Percentiles rank a stretch among this genome's conserved stretches.
These are phyloP conservation scores for Halcyon leucocephala DNA, from an alignment of 2,797 vertebrate genomes.

Conservation along the genomic window DNA sequence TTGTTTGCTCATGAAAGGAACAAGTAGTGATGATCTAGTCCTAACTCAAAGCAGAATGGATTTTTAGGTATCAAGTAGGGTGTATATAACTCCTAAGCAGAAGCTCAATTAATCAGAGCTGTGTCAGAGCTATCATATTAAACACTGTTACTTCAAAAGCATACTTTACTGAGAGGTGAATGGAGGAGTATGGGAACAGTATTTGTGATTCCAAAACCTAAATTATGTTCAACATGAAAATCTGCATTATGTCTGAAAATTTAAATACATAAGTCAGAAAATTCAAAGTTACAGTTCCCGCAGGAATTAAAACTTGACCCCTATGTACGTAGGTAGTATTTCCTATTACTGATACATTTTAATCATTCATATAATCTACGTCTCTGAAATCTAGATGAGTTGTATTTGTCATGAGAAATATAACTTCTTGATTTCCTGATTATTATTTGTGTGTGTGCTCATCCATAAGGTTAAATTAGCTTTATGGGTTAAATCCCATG, in stretches of 20 bases:
- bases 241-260: constrained; percentile 41
- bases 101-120: constrained; percentile 25
- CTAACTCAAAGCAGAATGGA: neutral
- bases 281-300: neutral
- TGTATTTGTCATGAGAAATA: constrained; percentile 21
- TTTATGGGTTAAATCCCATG: neutral
- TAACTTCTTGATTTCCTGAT: neutral
- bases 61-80: constrained; percentile 27
- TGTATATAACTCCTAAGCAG: neutral
- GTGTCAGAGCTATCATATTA: neutral
- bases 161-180: neutral
- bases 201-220: neutral
- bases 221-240: constrained; percentile 46
- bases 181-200: neutral
- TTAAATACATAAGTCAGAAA: neutral
- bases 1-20: constrained; percentile 33
- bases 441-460: neutral
- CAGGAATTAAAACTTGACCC: constrained; percentile 50
- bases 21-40: neutral
- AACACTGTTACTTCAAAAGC: constrained; percentile 12
- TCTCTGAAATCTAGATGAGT: neutral
- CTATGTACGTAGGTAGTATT: neutral
- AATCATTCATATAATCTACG: constrained; percentile 12
- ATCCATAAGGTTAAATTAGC: neutral
- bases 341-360: constrained; percentile 33